Evolutionary conservation across 2,888 invertebrate species (phyloP).

Genomic region (Ectropis crepuscularia): DNA sequence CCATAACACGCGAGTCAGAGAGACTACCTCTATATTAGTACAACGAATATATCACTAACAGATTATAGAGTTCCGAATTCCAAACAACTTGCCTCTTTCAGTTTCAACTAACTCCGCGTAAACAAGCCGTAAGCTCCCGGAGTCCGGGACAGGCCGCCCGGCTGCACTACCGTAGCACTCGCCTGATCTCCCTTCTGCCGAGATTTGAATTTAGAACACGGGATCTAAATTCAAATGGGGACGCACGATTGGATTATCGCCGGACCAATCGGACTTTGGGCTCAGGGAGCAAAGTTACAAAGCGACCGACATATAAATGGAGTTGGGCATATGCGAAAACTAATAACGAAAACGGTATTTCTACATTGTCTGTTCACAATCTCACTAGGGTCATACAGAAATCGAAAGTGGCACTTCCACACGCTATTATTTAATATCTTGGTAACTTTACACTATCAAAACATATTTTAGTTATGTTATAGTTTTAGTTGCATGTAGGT

Average conservation of each 20-base stretch:
- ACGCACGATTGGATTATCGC: conserved; percentile 46
- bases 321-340: no score
- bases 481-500: no score
- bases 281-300: conserved; percentile 16
- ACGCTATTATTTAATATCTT: no score
- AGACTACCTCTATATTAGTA: background rate
- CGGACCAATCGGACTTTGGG: conserved; percentile 35
- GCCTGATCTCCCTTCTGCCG: conserved; percentile 37
- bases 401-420: no score
- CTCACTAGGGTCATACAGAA: no score
- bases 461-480: no score
- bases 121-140: conserved; percentile 36
- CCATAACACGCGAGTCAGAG: no score
- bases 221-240: conserved; percentile 48
- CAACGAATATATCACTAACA: conserved; percentile 1
- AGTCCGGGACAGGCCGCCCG: conserved; percentile 36
- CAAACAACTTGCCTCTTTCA: conserved; percentile 9
- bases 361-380: no score
- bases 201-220: conserved; percentile 50
- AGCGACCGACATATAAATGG: background rate
- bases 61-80: background rate
- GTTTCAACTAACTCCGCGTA: conserved; percentile 31
- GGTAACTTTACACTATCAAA: no score
- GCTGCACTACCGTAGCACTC: conserved; percentile 30
- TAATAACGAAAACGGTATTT: no score